Conservation (phyloP, 2,888 invertebrate genomes). For the Drosophila crucigera region DNA sequence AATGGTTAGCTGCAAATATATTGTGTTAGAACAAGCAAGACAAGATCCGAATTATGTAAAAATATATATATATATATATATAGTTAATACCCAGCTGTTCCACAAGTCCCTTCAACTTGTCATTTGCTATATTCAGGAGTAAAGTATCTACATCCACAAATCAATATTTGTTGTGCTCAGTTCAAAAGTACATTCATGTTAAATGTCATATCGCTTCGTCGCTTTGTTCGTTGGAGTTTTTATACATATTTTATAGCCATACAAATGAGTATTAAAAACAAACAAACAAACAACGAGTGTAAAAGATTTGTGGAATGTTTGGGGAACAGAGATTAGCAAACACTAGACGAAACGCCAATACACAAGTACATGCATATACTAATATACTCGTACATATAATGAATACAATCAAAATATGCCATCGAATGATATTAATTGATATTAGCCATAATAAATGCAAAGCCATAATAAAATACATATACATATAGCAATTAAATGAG, state of each 20-base stretch:
- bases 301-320: conserved; percentile 24
- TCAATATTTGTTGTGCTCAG: conserved; percentile 17
- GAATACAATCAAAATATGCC: conserved; percentile 78
- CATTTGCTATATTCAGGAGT: conserved; percentile 13
- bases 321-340: conserved; percentile 34
- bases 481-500: conserved; percentile 35
- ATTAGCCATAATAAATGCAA: conserved; percentile 67
- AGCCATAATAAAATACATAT: conserved; percentile 30
- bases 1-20: conserved; percentile 95
- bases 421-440: conserved; percentile 79
- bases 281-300: conserved; percentile 29
- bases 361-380: conserved; percentile 42
- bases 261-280: not conserved
- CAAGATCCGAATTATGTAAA: conserved; percentile 31
- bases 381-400: conserved; percentile 50
- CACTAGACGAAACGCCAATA: conserved; percentile 38
- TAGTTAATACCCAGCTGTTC: conserved; percentile 30
- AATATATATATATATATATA: conserved; percentile 13
- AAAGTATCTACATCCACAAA: not conserved
- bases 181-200: conserved; percentile 28
- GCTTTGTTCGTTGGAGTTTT: not conserved
- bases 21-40: conserved; percentile 88
- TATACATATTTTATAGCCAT: conserved; percentile 1
- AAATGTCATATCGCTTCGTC: conserved; percentile 9
- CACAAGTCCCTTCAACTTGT: conserved; percentile 29